Percentiles rank a stretch among this genome's conserved stretches.
Evolutionary conservation across 2,797 vertebrate species (phyloP).

Genomic region (Cyclura pinguis): DNA sequence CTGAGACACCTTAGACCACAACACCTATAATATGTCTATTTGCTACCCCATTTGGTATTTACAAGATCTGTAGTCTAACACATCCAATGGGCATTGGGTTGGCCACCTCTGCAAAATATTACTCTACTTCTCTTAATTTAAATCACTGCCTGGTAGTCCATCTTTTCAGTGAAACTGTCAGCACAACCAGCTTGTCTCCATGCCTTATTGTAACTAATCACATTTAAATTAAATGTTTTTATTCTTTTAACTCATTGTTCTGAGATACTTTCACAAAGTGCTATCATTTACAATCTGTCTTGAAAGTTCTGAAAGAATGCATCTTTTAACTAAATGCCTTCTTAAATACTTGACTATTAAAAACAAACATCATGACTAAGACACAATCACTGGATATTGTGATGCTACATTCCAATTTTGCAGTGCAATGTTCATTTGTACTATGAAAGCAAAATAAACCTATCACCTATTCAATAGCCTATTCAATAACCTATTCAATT

Average conservation of each 20-base stretch:
- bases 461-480: neutral
- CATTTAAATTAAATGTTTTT: neutral
- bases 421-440: conserved; percentile 39
- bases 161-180: neutral
- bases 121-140: neutral
- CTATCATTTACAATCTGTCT: neutral
- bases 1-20: no score
- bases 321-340: neutral
- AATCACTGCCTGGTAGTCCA: neutral
- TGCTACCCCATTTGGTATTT: no score
- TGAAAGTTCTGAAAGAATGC: neutral
- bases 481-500: neutral
- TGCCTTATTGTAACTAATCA: neutral
- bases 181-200: neutral
- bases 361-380: conserved; percentile 23
- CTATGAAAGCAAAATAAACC: conserved; percentile 17
- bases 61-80: no score
- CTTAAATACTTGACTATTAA: conserved; percentile 29
- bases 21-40: no score
- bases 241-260: conserved; percentile 2
- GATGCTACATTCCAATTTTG: conserved; percentile 33
- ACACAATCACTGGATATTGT: conserved; percentile 2
- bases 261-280: neutral
- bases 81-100: no score
- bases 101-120: neutral